Conservation (phyloP, 2,888 invertebrate genomes). For the Euphydryas editha region DNA sequence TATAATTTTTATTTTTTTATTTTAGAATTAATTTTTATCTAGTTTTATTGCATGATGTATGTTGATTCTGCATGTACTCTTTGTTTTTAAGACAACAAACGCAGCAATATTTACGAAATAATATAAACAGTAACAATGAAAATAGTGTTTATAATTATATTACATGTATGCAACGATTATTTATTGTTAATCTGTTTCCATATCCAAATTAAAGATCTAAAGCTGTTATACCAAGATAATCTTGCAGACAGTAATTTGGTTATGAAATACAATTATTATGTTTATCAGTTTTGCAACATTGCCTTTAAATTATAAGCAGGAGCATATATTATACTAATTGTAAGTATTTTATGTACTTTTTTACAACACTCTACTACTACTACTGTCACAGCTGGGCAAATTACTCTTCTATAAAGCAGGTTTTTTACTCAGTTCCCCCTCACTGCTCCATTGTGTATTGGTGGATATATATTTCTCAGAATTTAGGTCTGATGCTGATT, state of each 20-base stretch:
- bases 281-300: slow-evolving; percentile 10
- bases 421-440: too few relatives aligned
- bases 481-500: too few relatives aligned
- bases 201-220: slow-evolving; percentile 47
- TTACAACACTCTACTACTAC: not conserved
- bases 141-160: not conserved
- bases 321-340: slow-evolving; percentile 16
- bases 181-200: slow-evolving; percentile 27
- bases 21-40: not conserved
- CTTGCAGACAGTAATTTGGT: slow-evolving; percentile 29
- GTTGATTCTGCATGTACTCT: too few relatives aligned
- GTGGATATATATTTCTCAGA: too few relatives aligned
- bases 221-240: slow-evolving; percentile 32
- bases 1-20: slow-evolving; percentile 1
- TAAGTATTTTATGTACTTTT: not conserved
- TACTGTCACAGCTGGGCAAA: not conserved
- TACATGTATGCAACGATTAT: slow-evolving; percentile 28
- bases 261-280: slow-evolving; percentile 15
- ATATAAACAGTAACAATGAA: slow-evolving; percentile 15
- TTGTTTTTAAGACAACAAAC: not conserved
- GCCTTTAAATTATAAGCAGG: slow-evolving; percentile 29
- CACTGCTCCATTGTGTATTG: too few relatives aligned
- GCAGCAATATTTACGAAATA: not conserved
- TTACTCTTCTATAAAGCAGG: too few relatives aligned
- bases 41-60: not conserved